These are phyloP conservation scores for Bombus sibiricus DNA, from an alignment of 1,140 invertebrate genomes.

Conservation along the genomic window DNA sequence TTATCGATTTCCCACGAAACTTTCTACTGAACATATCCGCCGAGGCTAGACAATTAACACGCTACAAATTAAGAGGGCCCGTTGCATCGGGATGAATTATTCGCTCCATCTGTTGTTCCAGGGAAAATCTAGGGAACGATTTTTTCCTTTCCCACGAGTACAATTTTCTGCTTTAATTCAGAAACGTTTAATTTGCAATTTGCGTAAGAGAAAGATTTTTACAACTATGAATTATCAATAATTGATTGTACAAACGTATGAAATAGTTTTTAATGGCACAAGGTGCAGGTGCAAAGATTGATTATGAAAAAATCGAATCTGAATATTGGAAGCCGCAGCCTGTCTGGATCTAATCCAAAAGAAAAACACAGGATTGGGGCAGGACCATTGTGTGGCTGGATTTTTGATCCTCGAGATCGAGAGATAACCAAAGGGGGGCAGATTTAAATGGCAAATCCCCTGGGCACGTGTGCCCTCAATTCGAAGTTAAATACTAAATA, in stretches of 20 bases:
- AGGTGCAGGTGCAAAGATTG: conserved; percentile 4
- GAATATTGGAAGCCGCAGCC: conserved; percentile 27
- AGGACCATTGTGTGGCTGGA: conserved; percentile 56
- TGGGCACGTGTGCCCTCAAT: conserved; percentile 48
- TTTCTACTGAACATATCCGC: conserved; percentile 21
- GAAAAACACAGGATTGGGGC: conserved; percentile 56
- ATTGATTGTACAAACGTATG: background rate
- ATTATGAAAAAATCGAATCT: conserved; percentile 13
- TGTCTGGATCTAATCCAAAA: conserved; percentile 61
- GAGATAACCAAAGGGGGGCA: conserved; percentile 60
- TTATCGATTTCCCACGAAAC: conserved; percentile 47
- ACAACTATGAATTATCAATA: background rate
- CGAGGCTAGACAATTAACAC: conserved; percentile 46
- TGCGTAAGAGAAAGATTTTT: background rate
- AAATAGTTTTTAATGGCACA: background rate
- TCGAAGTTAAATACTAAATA: background rate
- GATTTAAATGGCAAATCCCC: conserved; percentile 65
- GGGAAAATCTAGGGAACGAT: conserved; percentile 49
- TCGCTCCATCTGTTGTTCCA: conserved; percentile 60
- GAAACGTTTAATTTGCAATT: too few relatives aligned
- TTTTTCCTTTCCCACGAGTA: conserved; percentile 52
- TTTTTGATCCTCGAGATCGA: conserved; percentile 64
- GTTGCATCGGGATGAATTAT: conserved; percentile 56
- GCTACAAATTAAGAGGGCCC: conserved; percentile 49
- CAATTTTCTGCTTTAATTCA: conserved; percentile 21